Conservation (phyloP, 1,140 invertebrate species). For the Solenopsis invicta region DNA sequence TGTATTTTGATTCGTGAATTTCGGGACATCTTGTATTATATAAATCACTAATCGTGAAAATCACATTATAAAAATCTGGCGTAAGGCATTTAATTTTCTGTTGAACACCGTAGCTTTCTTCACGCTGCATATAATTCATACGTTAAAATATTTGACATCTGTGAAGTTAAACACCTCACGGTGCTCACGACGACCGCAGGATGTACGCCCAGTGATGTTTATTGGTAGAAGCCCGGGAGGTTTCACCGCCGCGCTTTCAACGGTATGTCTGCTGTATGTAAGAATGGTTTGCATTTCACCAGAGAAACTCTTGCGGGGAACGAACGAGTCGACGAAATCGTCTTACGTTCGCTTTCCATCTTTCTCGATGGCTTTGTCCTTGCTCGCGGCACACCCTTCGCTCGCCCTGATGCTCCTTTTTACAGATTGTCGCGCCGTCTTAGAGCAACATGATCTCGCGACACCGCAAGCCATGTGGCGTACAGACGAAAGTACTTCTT, state of each 20-base stretch:
- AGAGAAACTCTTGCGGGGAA: conserved; percentile 75
- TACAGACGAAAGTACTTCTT: conserved; percentile 7
- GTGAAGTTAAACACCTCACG: conserved; percentile 9
- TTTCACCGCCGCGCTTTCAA: conserved; percentile 78
- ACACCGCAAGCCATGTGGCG: conserved; percentile 12
- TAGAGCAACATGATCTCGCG: not conserved
- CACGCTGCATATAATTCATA: conserved; percentile 19
- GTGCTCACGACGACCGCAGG: not conserved
- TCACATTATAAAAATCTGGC: not conserved
- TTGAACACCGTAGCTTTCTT: not conserved
- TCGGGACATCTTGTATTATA: not conserved
- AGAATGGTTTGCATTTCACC: conserved; percentile 80
- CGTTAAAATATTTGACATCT: conserved; percentile 30
- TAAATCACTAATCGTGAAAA: not conserved
- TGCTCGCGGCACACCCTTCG: conserved; percentile 12
- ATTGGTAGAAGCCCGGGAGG: conserved; percentile 69
- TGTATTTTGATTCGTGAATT: no score
- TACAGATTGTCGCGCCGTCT: conserved; percentile 42
- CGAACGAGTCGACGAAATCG: conserved; percentile 54
- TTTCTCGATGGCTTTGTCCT: conserved; percentile 61
- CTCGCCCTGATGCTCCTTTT: conserved; percentile 20
- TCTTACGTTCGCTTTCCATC: conserved; percentile 67
- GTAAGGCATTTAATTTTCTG: not conserved
- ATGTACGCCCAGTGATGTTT: conserved; percentile 66
- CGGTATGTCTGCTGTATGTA: conserved; percentile 37